Base-by-base conservation (phyloP, 2,888 invertebrate genomes). In the Helicoverpa assulta region DNA sequence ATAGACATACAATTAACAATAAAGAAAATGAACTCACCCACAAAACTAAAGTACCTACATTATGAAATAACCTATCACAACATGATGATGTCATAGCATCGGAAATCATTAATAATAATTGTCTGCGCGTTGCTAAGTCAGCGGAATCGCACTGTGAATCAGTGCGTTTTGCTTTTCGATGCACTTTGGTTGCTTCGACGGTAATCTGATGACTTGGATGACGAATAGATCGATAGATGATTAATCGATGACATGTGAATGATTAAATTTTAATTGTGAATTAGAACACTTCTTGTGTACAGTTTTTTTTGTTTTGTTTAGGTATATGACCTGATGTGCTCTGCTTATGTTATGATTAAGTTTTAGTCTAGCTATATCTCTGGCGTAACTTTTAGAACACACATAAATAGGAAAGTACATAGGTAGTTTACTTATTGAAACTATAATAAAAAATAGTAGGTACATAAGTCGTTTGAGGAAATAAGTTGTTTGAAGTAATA, bases 61-160 rank as follows among this genome's bases (percentile, higher is more conserved):
- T 54, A 21, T 50, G 53, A 14, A 47, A 33, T 37, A 73, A 78
- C 77, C 78, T 78, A 74, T 58, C 56, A 61, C 78, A 77, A 63
- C 29, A 78, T 78, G 70, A 78, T 70, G 70, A 78, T 70, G 70
- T 77, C 77, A 77, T 59, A 47, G 29, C 26, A 74, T 77, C 77
- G 70, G 77, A 78, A 77, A 74, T 70, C 70, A 78, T 77, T 65
- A 74, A 78, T 78, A 70, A 70, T 60, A n/a, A 40, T 40, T 61
- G 67, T 56, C 73, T 26, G 40, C 50, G 6, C 29, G 74, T 67
- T 71, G 73, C 76, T 66, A 57, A 63, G 79, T 81, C 66, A 82
- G 80, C 82, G 33, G 71, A 65, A 77, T 66, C 26, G 33, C 26
- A 18, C 37, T 43, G 50, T 81, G 82, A 81, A 72, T 81, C 81